phyloP scores from a whole-genome alignment of 2,797 vertebrate species.

The Chaetodon trifasciatus region DNA sequence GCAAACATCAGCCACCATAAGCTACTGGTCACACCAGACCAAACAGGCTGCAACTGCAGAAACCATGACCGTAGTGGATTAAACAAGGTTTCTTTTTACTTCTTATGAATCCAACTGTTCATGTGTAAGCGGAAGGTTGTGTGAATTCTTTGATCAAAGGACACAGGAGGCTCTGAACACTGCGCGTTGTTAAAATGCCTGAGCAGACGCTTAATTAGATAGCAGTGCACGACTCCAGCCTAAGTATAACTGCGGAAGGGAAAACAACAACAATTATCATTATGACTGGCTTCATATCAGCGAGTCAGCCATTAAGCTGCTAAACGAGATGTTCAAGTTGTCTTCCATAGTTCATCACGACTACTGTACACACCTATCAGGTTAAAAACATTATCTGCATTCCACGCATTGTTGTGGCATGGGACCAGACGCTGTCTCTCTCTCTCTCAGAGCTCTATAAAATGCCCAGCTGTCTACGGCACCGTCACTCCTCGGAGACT shows the following conservation, averaged over 20 bases:
- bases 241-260: neutral
- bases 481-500: slow-evolving; percentile 10
- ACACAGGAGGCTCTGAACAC: neutral
- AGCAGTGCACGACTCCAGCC: neutral
- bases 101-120: neutral
- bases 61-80: too few species aligned
- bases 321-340: slow-evolving; percentile 33
- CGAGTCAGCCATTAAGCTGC: neutral
- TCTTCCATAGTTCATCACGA: neutral
- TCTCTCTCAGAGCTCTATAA: slow-evolving; percentile 33
- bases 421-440: neutral
- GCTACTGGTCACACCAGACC: neutral
- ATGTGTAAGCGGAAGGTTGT: neutral
- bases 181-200: neutral
- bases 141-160: too few species aligned
- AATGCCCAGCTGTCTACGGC: neutral
- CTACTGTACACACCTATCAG: slow-evolving; percentile 33
- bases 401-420: slow-evolving; percentile 22
- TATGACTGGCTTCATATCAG: neutral
- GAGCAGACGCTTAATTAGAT: too few species aligned
- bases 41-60: neutral
- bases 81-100: neutral
- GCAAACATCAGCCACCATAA: neutral
- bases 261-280: slow-evolving; percentile 8
- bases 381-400: slow-evolving; percentile 49